phyloP scores from a whole-genome alignment of 2,113 vertebrate genomes.

The Macheiramphus alcinus region DNA sequence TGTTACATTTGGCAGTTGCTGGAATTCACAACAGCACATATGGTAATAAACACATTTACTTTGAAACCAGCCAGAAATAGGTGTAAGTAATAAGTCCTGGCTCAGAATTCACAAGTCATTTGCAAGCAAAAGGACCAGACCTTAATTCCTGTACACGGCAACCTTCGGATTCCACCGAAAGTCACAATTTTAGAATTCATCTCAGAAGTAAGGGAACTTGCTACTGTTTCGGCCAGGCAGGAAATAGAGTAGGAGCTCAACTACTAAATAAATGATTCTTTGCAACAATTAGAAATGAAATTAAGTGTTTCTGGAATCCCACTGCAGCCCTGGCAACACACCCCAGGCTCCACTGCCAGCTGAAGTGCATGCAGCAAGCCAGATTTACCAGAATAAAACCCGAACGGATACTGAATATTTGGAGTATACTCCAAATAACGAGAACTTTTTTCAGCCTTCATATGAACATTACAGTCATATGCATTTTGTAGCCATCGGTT shows the following conservation, averaged over 20 bases:
- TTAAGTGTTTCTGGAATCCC: slow-evolving; percentile 31
- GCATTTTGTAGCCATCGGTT: not conserved
- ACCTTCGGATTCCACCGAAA: not conserved
- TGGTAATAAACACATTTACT: not conserved
- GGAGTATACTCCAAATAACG: not conserved
- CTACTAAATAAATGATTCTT: slow-evolving; percentile 6
- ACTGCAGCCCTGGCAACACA: not conserved
- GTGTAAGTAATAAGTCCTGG: not conserved
- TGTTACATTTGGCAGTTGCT: not conserved
- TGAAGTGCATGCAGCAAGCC: not conserved
- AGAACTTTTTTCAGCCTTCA: not conserved
- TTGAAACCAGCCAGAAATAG: not conserved
- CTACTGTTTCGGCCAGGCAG: not conserved
- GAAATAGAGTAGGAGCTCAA: not conserved
- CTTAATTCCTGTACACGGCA: not conserved
- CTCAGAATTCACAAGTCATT: not conserved
- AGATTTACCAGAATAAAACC: slow-evolving; percentile 8
- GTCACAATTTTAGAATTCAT: not conserved
- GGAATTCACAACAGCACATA: not conserved
- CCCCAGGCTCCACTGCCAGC: not conserved
- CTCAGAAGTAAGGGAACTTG: not conserved
- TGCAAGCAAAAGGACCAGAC: not conserved
- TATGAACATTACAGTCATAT: not conserved
- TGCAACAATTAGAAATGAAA: slow-evolving; percentile 31
- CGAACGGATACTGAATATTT: not conserved